These are phyloP conservation scores for Scleropages formosus DNA, from an alignment of 2,797 vertebrate species.

Conservation along the genomic window DNA sequence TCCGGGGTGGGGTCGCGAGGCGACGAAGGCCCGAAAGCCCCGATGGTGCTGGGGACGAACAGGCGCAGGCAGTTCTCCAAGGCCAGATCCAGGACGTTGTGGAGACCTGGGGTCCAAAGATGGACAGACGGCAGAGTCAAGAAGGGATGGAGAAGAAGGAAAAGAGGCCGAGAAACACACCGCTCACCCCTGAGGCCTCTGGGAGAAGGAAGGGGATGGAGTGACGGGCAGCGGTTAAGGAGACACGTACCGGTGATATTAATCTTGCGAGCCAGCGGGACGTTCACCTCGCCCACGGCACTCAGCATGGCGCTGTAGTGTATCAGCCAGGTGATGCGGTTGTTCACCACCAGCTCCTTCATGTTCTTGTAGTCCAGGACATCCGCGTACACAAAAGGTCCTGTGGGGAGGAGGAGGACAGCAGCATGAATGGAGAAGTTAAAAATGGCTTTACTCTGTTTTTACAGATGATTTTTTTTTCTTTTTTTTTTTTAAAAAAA, in stretches of 20 bases:
- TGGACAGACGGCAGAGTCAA: background rate
- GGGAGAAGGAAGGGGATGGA: no score
- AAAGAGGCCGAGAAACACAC: background rate
- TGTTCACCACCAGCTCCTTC: slow-evolving; percentile 70
- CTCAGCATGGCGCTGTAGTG: slow-evolving; percentile 76
- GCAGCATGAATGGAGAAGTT: no score
- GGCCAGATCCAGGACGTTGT: slow-evolving; percentile 75
- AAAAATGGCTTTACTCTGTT: background rate
- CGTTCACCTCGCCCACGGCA: slow-evolving; percentile 70
- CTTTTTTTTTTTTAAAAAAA: no score
- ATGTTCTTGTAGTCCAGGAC: slow-evolving; percentile 74
- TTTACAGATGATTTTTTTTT: no score
- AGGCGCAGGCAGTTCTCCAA: slow-evolving; percentile 74
- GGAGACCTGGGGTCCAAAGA: slow-evolving; percentile 59
- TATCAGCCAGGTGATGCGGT: slow-evolving; percentile 71
- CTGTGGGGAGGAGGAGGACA: slow-evolving; percentile 42
- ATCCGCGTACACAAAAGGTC: slow-evolving; percentile 73
- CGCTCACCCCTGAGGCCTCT: background rate
- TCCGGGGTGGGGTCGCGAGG: slow-evolving; percentile 76
- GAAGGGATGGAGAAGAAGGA: background rate
- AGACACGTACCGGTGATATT: slow-evolving; percentile 69
- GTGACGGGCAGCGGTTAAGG: background rate
- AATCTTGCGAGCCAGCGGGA: slow-evolving; percentile 71
- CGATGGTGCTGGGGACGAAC: slow-evolving; percentile 78
- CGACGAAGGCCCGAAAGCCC: slow-evolving; percentile 74